These are phyloP conservation scores for Eulacestoma nigropectus DNA, from an alignment of 2,113 vertebrate genomes.

Conservation along the genomic window DNA sequence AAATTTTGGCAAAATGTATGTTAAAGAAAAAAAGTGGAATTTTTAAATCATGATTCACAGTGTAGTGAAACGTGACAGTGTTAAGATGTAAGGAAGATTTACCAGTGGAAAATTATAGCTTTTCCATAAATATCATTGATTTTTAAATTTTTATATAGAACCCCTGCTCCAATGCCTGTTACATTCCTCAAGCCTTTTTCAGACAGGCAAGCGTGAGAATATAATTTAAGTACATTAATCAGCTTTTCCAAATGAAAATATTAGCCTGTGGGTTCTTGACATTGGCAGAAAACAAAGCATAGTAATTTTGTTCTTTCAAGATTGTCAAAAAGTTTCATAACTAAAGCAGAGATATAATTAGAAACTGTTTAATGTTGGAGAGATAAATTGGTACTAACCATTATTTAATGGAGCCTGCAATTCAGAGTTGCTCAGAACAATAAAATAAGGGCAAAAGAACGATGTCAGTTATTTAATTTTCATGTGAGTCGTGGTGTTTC, in stretches of 20 bases:
- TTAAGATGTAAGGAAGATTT: neutral
- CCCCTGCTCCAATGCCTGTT: neutral
- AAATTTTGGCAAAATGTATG: neutral
- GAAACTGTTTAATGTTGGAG: neutral
- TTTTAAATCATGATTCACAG: neutral
- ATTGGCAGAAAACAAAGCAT: neutral
- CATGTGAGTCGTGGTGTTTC: neutral
- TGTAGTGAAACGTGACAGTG: neutral
- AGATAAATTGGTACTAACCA: neutral
- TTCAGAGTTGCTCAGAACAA: neutral
- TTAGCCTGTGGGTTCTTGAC: neutral
- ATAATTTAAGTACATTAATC: neutral
- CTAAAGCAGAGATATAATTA: neutral
- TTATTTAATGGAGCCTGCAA: neutral
- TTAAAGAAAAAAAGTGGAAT: neutral
- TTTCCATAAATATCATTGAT: neutral
- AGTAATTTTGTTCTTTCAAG: neutral
- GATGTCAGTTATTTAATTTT: neutral
- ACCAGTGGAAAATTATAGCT: neutral
- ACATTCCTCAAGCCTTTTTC: neutral
- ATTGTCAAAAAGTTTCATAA: neutral
- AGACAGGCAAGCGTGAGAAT: neutral
- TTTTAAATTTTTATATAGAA: neutral
- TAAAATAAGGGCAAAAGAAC: neutral
- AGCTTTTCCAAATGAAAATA: neutral